Evolutionary conservation across 2,113 vertebrate genomes (phyloP), one percentile per base, ranked within the genome.

Genomic region (Chamaetylas fuelleborni): DNA sequence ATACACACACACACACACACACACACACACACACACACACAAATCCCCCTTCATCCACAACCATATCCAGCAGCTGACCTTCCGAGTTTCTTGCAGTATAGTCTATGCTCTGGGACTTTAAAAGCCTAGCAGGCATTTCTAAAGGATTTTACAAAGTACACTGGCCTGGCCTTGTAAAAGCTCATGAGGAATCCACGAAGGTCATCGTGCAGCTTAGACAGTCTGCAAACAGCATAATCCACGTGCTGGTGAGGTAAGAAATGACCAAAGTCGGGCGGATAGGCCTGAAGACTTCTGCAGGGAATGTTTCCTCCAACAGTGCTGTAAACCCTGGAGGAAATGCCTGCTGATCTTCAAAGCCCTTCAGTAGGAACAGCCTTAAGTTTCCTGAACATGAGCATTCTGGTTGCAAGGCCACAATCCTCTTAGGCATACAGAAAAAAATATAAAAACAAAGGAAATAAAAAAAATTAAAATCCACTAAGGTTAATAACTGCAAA

Each of bases 341-440:
- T 56, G 88, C 86, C 95, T 97, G 95, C 93, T 97, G 95, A 96
- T 96, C 95, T 97, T 96, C 94, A 96, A 96, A 96, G 95, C 82
- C 89, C 57, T 81, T 83, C 80, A 69, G 76, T 5, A 80, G 90
- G 79, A 95, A 93, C 83, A 94, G 88, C 81, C 69, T 81, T 40
- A 91, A 92, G 88, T 97, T 96, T 96, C 88, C 92, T 94, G 92
- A 96, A 96, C 79, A 80, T 9, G 54, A 96, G 71, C 58, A 83
- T 56, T 95, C 82, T 93, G 85, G 64, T 90, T 90, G 65, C 5
- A 2, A 90, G 86, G 76, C 80, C 61, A 84, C 80, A 93, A 72
- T 86, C 86, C 91, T 96, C 69, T 95, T 81, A 90, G 2, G 54
- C 26, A 81, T 24, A 20, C 65, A 94, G 56, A 73, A 29, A 85